phyloP scores from a whole-genome alignment of 2,888 invertebrate genomes.

The Luperina testacea region DNA sequence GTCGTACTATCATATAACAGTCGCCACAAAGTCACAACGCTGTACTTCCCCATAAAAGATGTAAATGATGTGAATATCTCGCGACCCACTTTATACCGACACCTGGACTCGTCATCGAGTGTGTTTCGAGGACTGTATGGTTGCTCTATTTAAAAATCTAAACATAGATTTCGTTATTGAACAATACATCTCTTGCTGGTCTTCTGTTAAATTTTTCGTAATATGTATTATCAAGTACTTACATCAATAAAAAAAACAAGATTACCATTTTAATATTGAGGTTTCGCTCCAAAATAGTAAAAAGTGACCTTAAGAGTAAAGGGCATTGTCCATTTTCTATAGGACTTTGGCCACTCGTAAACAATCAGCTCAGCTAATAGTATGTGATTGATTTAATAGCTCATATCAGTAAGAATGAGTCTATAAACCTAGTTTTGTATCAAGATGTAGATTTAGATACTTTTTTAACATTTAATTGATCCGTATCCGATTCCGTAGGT shows the following conservation, averaged over 20 bases:
- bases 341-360: too few relatives aligned
- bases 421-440: too few relatives aligned
- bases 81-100: slow-evolving; percentile 59
- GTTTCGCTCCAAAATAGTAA: background rate
- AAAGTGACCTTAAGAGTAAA: too few relatives aligned
- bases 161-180: slow-evolving; percentile 61
- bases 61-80: slow-evolving; percentile 4
- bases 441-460: too few relatives aligned
- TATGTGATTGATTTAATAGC: too few relatives aligned
- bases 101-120: slow-evolving; percentile 63
- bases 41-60: slow-evolving; percentile 6
- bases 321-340: too few relatives aligned
- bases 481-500: too few relatives aligned
- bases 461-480: too few relatives aligned
- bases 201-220: background rate
- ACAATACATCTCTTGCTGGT: slow-evolving; percentile 9
- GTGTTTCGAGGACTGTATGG: slow-evolving; percentile 76
- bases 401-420: too few relatives aligned
- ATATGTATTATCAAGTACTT: background rate
- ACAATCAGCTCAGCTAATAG: too few relatives aligned
- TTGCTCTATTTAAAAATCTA: slow-evolving; percentile 74
- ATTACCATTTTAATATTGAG: background rate
- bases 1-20: background rate
- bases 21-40: background rate
- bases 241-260: background rate